Evolutionary conservation across 37 sponge, comb jelly and placozoan species (phyloP).

Genomic region (Cladorhizidae sp.): DNA sequence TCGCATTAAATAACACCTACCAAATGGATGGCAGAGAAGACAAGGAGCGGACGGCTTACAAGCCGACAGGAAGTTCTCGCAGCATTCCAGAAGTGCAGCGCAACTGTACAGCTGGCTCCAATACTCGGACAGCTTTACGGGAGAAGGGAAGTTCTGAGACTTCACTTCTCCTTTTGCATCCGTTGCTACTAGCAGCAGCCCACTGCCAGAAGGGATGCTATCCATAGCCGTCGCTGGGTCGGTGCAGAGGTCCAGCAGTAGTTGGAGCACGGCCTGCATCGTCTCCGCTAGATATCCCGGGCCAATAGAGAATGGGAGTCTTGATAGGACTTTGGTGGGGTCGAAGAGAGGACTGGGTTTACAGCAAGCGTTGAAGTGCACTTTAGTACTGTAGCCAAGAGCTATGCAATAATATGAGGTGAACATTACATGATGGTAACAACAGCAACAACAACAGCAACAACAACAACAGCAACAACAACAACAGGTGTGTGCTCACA

Average conservation of each 20-base stretch:
- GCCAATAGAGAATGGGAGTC: slow-evolving; percentile 54
- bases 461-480: too few relatives aligned
- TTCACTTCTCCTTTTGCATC: neutral
- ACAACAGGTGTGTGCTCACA: slow-evolving; percentile 17
- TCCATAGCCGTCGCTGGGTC: slow-evolving; percentile 47
- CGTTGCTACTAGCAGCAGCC: slow-evolving; percentile 9
- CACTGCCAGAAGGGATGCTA: slow-evolving; percentile 42
- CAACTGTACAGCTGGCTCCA: slow-evolving; percentile 50
- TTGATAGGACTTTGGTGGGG: slow-evolving; percentile 17
- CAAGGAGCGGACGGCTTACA: slow-evolving; percentile 65
- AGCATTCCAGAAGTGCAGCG: slow-evolving; percentile 49
- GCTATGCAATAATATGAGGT: slow-evolving; percentile 23
- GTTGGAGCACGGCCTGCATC: slow-evolving; percentile 45
- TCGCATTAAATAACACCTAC: slow-evolving; percentile 20
- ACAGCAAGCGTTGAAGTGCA: slow-evolving; percentile 84
- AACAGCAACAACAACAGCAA: neutral
- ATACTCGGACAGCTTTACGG: slow-evolving; percentile 61
- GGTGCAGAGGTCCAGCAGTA: slow-evolving; percentile 49
- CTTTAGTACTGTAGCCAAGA: slow-evolving; percentile 80
- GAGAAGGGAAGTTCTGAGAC: slow-evolving; percentile 18
- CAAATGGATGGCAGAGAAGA: slow-evolving; percentile 80
- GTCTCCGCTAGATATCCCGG: slow-evolving; percentile 57
- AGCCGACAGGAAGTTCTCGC: slow-evolving; percentile 81
- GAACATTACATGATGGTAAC: neutral
- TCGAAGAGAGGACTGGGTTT: slow-evolving; percentile 69